These are phyloP conservation scores for Ceyx cyanopectus DNA, from an alignment of 2,113 vertebrate species.

Conservation along the genomic window DNA sequence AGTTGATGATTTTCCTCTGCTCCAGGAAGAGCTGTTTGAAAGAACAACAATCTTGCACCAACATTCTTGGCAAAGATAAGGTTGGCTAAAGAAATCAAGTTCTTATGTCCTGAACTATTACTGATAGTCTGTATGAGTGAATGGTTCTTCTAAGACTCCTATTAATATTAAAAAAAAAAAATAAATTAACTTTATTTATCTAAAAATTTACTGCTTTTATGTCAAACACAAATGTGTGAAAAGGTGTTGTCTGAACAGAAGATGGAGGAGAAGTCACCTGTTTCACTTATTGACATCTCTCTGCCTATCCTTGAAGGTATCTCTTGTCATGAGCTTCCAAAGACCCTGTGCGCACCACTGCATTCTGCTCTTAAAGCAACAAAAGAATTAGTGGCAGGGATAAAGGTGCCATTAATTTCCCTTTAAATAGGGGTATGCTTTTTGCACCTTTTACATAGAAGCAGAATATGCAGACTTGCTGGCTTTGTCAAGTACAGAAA, in stretches of 20 bases:
- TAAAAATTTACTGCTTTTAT: not conserved
- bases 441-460: not conserved
- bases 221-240: not conserved
- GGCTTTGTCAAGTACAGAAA: not conserved
- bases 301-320: not conserved
- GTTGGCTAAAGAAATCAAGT: not conserved
- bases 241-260: not conserved
- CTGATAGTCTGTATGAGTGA: not conserved
- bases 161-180: too few species aligned
- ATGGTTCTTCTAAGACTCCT: not conserved
- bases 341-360: not conserved
- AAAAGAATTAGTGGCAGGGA: not conserved
- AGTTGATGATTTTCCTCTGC: not conserved
- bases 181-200: not conserved
- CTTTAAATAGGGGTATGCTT: not conserved
- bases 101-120: not conserved
- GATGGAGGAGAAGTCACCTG: not conserved
- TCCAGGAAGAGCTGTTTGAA: not conserved
- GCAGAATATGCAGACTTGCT: rapidly evolving
- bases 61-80: not conserved
- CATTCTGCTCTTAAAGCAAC: not conserved
- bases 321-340: not conserved
- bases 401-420: not conserved
- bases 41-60: not conserved
- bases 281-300: not conserved